Conservation (phyloP, 2,113 vertebrate species). For the Vicugna pacos region DNA sequence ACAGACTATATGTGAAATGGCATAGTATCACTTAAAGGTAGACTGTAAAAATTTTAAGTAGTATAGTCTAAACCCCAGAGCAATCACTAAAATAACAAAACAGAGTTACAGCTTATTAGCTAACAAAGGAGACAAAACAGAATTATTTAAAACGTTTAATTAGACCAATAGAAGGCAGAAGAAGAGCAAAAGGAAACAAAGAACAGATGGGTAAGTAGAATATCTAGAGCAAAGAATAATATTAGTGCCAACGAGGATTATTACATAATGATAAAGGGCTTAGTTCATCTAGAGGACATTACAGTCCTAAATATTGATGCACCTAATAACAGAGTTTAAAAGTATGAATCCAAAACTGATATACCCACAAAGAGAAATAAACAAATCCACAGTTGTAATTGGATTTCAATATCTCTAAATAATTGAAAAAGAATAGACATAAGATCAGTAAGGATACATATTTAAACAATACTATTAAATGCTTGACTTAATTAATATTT, state of each 20-base stretch:
- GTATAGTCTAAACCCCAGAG: neutral
- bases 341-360: neutral
- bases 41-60: neutral
- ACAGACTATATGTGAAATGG: neutral
- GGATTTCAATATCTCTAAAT: neutral
- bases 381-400: neutral
- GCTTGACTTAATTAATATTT: neutral
- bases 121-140: conserved; percentile 2
- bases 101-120: neutral
- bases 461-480: neutral
- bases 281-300: neutral
- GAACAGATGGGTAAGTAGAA: neutral
- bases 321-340: neutral
- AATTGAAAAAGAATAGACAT: neutral
- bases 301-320: neutral
- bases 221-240: neutral
- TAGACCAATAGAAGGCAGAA: neutral
- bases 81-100: neutral
- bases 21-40: neutral
- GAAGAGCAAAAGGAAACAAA: neutral
- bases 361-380: neutral
- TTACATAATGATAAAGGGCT: neutral
- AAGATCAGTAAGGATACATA: neutral
- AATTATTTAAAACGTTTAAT: neutral
- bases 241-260: neutral